phyloP scores from a whole-genome alignment of 2,888 invertebrate genomes.

The Metallyticus violacea region DNA sequence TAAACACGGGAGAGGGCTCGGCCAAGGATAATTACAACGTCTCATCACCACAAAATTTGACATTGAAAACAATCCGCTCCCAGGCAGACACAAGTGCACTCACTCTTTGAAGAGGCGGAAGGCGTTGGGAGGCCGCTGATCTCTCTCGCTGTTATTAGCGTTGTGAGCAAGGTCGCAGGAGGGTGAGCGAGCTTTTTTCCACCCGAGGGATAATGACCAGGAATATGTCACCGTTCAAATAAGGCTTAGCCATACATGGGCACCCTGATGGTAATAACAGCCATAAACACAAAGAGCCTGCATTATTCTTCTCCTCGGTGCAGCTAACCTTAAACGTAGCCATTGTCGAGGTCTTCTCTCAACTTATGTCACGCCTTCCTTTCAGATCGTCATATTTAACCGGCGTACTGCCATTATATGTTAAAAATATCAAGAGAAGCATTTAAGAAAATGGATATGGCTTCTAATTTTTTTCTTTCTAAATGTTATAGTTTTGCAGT shows the following conservation, averaged over 20 bases:
- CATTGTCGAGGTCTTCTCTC: neutral
- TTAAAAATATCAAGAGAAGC: no score
- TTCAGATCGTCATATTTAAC: neutral
- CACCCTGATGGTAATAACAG: neutral
- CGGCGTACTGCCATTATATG: neutral
- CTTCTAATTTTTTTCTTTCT: no score
- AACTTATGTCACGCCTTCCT: neutral
- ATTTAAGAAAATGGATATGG: no score
- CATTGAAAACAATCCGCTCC: neutral
- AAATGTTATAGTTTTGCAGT: no score
- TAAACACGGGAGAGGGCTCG: neutral
- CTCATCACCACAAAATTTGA: neutral
- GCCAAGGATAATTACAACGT: neutral
- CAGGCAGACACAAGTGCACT: neutral
- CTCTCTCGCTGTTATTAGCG: neutral
- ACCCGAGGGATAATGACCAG: neutral
- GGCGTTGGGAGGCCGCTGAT: neutral
- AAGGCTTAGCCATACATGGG: neutral
- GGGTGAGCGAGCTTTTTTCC: neutral
- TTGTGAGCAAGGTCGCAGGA: neutral
- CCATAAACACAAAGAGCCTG: neutral
- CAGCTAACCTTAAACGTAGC: neutral
- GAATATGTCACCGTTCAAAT: neutral
- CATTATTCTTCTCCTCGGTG: neutral
- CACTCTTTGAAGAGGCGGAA: neutral